A percentile compares a stretch with the other conserved stretches of the same genome.
Evolutionary conservation across 1,140 invertebrate genomes (phyloP).

Genomic region (Vollenhovia emeryi): DNA sequence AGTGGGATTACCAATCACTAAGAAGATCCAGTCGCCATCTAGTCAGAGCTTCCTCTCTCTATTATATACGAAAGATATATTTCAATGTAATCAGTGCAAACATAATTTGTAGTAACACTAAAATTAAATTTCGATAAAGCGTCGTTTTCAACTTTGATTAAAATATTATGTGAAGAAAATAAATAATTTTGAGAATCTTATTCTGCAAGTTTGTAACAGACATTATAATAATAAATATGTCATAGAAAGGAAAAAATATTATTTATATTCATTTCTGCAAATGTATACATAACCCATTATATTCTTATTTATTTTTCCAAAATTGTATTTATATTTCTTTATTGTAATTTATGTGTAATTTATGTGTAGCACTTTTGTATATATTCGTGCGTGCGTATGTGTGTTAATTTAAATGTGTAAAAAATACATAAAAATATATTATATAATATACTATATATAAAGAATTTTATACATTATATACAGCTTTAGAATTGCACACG

Average conservation of each 20-base stretch:
- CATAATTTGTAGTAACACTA: background rate
- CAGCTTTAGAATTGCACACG: background rate
- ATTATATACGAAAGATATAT: background rate
- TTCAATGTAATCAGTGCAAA: background rate
- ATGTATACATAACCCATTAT: background rate
- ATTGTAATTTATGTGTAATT: background rate
- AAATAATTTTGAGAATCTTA: background rate
- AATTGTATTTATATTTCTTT: background rate
- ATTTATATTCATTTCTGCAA: background rate
- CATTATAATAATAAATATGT: background rate
- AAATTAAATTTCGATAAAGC: background rate
- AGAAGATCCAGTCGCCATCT: slow-evolving; percentile 55
- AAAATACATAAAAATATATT: no score
- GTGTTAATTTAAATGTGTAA: no score
- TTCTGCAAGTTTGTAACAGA: background rate
- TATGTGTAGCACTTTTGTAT: background rate
- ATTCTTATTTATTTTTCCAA: background rate
- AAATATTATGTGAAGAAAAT: background rate
- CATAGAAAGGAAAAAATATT: background rate
- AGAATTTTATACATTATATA: background rate
- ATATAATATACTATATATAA: no score
- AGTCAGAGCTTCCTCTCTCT: background rate
- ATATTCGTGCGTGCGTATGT: no score
- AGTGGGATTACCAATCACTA: slow-evolving; percentile 64
- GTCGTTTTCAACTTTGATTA: background rate